These are phyloP conservation scores for Uropetala carovei DNA, from an alignment of 2,888 invertebrate genomes.

Conservation along the genomic window DNA sequence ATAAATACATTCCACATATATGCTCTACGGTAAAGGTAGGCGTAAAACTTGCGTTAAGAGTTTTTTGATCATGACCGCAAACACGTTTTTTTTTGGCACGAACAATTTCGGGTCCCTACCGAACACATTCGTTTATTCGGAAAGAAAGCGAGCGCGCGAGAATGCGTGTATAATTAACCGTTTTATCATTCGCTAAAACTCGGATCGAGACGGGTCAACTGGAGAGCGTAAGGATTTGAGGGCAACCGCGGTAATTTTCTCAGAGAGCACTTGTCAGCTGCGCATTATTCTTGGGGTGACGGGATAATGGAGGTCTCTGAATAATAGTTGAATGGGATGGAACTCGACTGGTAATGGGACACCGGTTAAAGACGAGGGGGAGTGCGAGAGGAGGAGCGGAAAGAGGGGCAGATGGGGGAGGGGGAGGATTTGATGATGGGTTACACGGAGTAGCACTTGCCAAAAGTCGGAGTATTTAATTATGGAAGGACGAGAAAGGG, in stretches of 20 bases:
- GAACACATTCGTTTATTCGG: no score
- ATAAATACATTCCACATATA: no score
- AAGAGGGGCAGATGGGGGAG: not conserved
- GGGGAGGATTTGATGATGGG: not conserved
- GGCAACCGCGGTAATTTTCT: not conserved
- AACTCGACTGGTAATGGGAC: constrained; percentile 13
- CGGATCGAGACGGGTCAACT: not conserved
- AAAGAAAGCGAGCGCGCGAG: not conserved
- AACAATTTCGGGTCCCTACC: no score
- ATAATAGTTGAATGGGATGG: constrained; percentile 2
- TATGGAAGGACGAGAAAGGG: not conserved
- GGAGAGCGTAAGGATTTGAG: not conserved
- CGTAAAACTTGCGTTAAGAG: no score
- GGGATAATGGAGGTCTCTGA: not conserved
- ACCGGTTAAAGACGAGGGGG: constrained; percentile 6
- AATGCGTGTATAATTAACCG: not conserved
- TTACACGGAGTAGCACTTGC: constrained; percentile 30
- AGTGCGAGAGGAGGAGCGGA: not conserved
- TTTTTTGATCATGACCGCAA: no score
- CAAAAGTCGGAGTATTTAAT: not conserved
- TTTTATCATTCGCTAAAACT: not conserved
- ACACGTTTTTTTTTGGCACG: no score
- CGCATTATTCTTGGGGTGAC: not conserved
- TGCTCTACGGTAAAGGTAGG: no score
- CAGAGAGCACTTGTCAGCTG: not conserved